phyloP scores from a whole-genome alignment of 2,113 vertebrate genomes.

The Myrmecophaga tridactyla region DNA sequence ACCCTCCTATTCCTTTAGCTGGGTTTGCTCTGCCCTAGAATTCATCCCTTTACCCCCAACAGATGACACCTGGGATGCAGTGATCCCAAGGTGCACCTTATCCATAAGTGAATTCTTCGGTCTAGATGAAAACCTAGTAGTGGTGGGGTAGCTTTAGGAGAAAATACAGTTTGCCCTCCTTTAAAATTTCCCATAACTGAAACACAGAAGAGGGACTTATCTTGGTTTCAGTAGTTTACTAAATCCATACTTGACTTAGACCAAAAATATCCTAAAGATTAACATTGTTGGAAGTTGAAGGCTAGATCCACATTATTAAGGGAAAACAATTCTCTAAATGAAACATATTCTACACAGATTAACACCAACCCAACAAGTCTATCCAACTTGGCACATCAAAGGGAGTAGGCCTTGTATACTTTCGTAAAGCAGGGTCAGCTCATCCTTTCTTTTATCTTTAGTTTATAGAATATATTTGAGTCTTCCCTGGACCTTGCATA shows the following conservation, averaged over 20 bases:
- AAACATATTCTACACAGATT: not conserved
- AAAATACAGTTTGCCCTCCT: not conserved
- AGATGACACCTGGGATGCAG: not conserved
- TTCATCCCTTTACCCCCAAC: accelerated
- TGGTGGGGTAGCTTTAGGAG: not conserved
- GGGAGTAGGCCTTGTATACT: not conserved
- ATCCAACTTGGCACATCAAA: too few relatives aligned
- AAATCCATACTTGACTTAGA: not conserved
- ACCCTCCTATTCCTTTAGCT: not conserved
- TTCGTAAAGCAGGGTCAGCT: not conserved
- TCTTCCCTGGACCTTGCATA: not conserved
- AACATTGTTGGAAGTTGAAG: not conserved
- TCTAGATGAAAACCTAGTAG: not conserved
- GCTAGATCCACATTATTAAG: not conserved
- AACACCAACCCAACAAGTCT: too few relatives aligned
- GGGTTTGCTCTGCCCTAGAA: not conserved
- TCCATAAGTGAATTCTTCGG: not conserved
- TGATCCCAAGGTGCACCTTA: not conserved
- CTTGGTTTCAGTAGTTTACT: not conserved
- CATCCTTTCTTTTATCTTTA: not conserved
- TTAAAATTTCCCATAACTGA: not conserved
- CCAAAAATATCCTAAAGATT: not conserved
- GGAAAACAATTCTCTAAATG: not conserved
- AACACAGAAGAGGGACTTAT: not conserved
- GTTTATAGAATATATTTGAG: not conserved